These are phyloP conservation scores for Rhabdomys dilectus DNA, from an alignment of 2,113 vertebrate genomes.

Conservation along the genomic window DNA sequence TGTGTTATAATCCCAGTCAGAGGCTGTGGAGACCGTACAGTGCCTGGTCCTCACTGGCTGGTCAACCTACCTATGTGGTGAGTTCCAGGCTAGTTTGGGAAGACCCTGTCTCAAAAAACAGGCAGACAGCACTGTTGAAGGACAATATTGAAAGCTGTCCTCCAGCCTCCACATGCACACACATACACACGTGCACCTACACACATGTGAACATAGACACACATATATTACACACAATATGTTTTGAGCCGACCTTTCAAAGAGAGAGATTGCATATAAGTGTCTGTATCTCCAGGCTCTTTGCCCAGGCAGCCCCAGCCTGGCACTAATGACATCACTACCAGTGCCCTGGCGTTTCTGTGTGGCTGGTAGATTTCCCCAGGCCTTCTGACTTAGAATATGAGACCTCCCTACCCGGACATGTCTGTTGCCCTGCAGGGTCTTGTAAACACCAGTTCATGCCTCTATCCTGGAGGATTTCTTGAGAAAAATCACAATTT, in stretches of 20 bases:
- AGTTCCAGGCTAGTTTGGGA: not conserved
- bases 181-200: not conserved
- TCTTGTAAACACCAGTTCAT: not conserved
- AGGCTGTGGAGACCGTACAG: too few relatives aligned
- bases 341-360: accelerated
- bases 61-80: not conserved
- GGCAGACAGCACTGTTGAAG: not conserved
- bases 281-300: not conserved
- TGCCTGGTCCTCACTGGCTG: too few relatives aligned
- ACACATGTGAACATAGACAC: not conserved
- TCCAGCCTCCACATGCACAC: not conserved
- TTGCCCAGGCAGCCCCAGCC: not conserved
- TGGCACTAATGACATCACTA: accelerated
- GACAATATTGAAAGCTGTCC: not conserved
- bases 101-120: not conserved
- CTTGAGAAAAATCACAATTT: not conserved
- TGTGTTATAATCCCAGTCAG: not conserved
- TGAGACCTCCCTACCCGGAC: not conserved
- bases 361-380: not conserved
- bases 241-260: not conserved
- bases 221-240: not conserved
- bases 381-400: not conserved
- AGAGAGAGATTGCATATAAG: not conserved
- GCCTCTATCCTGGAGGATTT: not conserved
- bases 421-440: not conserved